A percentile compares a stretch with the other conserved stretches of the same genome.
Evolutionary conservation across 2,113 vertebrate species (phyloP).

Genomic region (Butorides virescens): DNA sequence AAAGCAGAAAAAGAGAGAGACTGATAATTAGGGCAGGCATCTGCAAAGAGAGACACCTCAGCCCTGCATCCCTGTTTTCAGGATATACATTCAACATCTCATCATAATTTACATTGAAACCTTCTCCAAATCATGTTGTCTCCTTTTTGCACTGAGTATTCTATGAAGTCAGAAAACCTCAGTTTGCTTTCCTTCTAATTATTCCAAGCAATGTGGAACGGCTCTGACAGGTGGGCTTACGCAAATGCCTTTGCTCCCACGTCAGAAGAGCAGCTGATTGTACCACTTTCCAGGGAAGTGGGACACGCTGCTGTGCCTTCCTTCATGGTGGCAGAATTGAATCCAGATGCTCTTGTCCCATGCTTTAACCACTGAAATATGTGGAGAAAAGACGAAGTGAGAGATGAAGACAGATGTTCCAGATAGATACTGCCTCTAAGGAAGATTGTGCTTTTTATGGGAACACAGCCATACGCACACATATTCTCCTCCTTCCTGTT

Average conservation of each 20-base stretch:
- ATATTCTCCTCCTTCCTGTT: not conserved
- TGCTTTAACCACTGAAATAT: constrained; percentile 32
- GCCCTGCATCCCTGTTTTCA: not conserved
- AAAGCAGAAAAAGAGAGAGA: not conserved
- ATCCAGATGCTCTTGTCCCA: constrained; percentile 44
- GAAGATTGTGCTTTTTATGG: not conserved
- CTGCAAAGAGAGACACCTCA: not conserved
- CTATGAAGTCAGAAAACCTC: not conserved
- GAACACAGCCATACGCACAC: not conserved
- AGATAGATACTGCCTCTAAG: not conserved
- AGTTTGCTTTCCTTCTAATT: not conserved
- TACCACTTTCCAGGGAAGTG: not conserved
- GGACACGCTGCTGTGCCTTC: not conserved
- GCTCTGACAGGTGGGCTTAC: not conserved
- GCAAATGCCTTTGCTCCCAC: not conserved
- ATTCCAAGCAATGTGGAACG: not conserved
- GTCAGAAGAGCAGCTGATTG: not conserved
- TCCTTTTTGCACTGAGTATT: not conserved
- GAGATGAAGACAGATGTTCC: not conserved
- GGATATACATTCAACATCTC: not conserved
- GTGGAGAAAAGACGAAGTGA: constrained; percentile 17
- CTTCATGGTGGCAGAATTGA: constrained; percentile 35
- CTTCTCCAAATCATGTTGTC: not conserved
- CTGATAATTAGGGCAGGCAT: not conserved
- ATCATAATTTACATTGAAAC: not conserved